These are phyloP conservation scores for Parazoanthus swiftii DNA, from an alignment of 92 coral and sea anemone species.

Conservation along the genomic window DNA sequence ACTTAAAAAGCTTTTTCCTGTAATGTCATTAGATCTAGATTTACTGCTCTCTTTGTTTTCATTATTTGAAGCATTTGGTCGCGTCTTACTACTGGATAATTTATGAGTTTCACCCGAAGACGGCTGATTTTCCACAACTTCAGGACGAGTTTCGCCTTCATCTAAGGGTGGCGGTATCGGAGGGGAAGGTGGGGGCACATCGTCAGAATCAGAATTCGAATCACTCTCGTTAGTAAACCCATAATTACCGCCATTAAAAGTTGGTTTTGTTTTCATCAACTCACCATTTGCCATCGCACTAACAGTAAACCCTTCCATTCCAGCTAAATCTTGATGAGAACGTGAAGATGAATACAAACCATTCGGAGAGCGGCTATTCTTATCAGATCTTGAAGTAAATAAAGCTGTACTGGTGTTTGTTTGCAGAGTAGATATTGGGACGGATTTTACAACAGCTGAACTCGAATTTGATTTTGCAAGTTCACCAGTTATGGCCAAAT, in stretches of 20 bases:
- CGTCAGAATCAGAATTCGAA: background rate
- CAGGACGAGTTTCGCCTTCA: slow-evolving; percentile 8
- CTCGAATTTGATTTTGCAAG: background rate
- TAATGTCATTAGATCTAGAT: background rate
- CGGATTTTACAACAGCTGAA: slow-evolving; percentile 14
- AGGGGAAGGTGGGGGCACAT: slow-evolving; percentile 47
- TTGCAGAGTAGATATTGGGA: slow-evolving; percentile 36
- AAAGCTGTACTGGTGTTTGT: slow-evolving; percentile 27
- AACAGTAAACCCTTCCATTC: background rate
- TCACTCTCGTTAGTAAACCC: background rate
- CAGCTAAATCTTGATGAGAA: background rate
- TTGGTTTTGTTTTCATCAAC: slow-evolving; percentile 10
- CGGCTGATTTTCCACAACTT: background rate
- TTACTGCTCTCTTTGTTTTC: background rate
- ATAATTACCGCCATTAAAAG: slow-evolving; percentile 1
- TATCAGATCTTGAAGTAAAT: slow-evolving; percentile 18
- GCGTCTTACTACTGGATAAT: background rate
- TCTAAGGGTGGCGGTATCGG: slow-evolving; percentile 52
- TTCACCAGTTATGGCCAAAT: background rate
- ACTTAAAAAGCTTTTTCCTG: background rate
- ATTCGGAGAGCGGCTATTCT: background rate
- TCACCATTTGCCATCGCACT: background rate
- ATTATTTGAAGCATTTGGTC: background rate
- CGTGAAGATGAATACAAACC: background rate
- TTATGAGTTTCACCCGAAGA: background rate